Conservation (phyloP, 2,888 invertebrate species). For the Drosophila parthenogenetica region DNA sequence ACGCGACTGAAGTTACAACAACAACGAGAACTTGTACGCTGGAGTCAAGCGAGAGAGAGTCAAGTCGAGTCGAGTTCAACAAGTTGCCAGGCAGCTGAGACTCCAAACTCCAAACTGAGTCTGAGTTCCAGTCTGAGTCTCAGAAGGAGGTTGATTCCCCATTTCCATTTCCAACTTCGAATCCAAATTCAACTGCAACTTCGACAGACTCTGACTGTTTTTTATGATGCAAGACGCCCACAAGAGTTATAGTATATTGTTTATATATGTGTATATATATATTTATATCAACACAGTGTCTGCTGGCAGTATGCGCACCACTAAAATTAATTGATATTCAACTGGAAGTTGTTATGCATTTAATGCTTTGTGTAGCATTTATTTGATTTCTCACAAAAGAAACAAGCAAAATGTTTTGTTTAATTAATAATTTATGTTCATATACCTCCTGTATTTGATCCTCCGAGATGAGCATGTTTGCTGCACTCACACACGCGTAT, state of each 20-base stretch:
- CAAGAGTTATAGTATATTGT: constrained; percentile 61
- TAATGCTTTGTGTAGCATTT: constrained; percentile 41
- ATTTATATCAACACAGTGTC: constrained; percentile 3
- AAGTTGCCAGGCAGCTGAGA: constrained; percentile 31
- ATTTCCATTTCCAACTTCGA: constrained; percentile 37
- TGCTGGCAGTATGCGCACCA: constrained; percentile 4
- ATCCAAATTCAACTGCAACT: constrained; percentile 33
- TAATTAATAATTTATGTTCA: constrained; percentile 47
- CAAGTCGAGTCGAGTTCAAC: constrained; percentile 42
- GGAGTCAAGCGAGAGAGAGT: constrained; percentile 24
- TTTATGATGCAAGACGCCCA: constrained; percentile 81
- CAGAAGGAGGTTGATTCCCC: constrained; percentile 10
- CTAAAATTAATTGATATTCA: constrained; percentile 72
- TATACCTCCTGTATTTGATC: constrained; percentile 84
- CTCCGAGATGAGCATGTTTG: constrained; percentile 82
- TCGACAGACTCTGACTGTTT: constrained; percentile 58
- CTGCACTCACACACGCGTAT: constrained; percentile 11
- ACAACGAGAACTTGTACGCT: constrained; percentile 29
- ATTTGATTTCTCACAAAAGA: constrained; percentile 3
- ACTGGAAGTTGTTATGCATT: constrained; percentile 39
- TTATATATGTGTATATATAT: constrained; percentile 9
- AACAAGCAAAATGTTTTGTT: constrained; percentile 7
- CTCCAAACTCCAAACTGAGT: background rate
- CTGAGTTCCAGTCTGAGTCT: background rate
- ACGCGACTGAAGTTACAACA: constrained; percentile 46